Base-by-base conservation (phyloP, 2,888 invertebrate genomes). In the Cloeon dipterum region DNA sequence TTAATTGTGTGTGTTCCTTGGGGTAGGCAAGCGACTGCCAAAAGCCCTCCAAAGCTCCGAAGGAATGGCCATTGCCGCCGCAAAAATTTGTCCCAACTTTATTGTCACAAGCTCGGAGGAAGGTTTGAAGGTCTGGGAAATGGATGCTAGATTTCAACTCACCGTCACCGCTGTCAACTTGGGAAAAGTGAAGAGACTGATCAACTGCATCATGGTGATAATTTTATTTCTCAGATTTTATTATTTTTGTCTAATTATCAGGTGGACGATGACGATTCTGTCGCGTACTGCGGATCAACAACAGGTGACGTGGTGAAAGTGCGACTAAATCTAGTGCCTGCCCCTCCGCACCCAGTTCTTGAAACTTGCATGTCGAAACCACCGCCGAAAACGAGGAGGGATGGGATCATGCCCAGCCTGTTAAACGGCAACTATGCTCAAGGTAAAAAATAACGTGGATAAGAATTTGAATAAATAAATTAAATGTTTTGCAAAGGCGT, bases 251-350 rank as follows among this genome's bases (percentile, higher is more conserved):
- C n/a, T n/a, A 21, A 14, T 23, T 40, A 41, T 11, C 46, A 57
- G 61, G 55, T 83, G 38, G 74, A 70, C 46, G 59, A 59, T 4
- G 64, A 69, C 26, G 88, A 89, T 50, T 62, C 70, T 33, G 67
- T 65, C 41, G 74, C 78, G 34, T 83, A 74, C 52, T 79, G 88
- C 44, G 91, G 91, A 5, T 91, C 89, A 11, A 62, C 66, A 10
- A 78, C 85, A 49, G 89, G 75, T 21, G 89, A 78, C 49, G 59
- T 77, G 10, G 53, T 74, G 41, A 66, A 65, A 49, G 53, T 51
- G 8, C 49, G 50, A 36, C 36, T 43, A 7, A 43, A 40, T 25
- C 26, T 41, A 14, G 26, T 20, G 4, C 21, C 25, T 21, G 26
- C 26, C 17, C 18, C 20, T 10, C 20, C 34, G 11, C 17, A 10